Evolutionary conservation across 2,888 invertebrate genomes (phyloP), one percentile per base, ranked within the genome.

Genomic region (Chydorus sphaericus): DNA sequence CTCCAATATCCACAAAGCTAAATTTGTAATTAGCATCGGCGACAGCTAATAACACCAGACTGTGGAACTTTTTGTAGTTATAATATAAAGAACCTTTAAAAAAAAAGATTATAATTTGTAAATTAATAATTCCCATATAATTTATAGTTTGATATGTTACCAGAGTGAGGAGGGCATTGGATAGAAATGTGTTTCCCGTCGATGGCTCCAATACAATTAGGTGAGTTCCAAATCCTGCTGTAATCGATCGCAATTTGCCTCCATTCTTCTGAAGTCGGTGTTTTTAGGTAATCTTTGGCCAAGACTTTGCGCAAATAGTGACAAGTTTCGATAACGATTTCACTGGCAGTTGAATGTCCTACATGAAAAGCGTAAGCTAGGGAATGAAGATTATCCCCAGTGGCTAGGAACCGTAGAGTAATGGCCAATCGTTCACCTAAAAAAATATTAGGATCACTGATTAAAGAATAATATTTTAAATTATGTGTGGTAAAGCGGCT

Each of bases 11-110:
- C n/a, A 63, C 51, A 30, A 58, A 59, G 31, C 58, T 55, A 44
- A 63, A 63, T 52, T 58, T 60, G 48, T 62, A 64, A 16, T 63
- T 54, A 4, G 62, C 61, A 56, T 64, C 61, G 28, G 56, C 54
- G 4, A 57, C 49, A 10, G 60, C 62, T 37, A 62, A 28, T 7
- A 62, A 54, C 14, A 61, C 60, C 18, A 60, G 55, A n/a, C 57
- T 58, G 48, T 58, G 60, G 37, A 14, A 36, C 14, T 55, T 36
- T 38, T 62, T 62, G 57, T 61, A 61, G 48, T 61, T 60, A 48
- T 48, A 58, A 48, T 49, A 61, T 10, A 44, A 14, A 1, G 59
- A 59, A 48, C 59, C 62, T 36, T n/a, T n/a, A n/a, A n/a, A n/a
- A n/a, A n/a, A n/a, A n/a, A n/a, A n/a, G n/a, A n/a, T n/a, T n/a